Evolutionary conservation across 1,140 invertebrate genomes (phyloP).

Genomic region (Drosophila obscura): DNA sequence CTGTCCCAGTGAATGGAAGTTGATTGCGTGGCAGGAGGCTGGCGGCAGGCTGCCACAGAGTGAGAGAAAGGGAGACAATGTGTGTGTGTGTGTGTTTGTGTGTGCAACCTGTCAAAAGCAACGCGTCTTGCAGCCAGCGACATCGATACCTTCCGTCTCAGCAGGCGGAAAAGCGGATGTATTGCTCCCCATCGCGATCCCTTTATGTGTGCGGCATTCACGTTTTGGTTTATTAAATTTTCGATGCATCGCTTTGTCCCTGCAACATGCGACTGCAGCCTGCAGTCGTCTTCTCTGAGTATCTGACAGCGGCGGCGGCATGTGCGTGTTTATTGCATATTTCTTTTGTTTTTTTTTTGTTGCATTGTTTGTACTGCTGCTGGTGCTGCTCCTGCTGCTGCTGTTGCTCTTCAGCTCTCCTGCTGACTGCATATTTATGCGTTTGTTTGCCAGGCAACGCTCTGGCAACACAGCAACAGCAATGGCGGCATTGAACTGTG

Average conservation of each 20-base stretch:
- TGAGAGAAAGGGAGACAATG: background rate
- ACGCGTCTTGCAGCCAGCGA: conserved; percentile 47
- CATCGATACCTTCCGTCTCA: conserved; percentile 64
- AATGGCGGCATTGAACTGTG: conserved; percentile 65
- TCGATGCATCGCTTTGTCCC: conserved; percentile 55
- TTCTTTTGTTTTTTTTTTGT: conserved; percentile 53
- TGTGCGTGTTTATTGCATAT: conserved; percentile 79
- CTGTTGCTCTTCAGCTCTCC: too few species aligned
- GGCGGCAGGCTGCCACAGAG: too few species aligned
- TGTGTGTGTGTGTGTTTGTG: conserved; percentile 2
- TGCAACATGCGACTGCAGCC: conserved; percentile 2
- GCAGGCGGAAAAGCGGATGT: background rate
- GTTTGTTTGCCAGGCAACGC: conserved; percentile 68
- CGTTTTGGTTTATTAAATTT: conserved; percentile 82
- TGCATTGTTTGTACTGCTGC: conserved; percentile 30
- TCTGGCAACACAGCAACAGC: conserved; percentile 36
- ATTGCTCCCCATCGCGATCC: too few species aligned
- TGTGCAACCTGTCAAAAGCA: conserved; percentile 37
- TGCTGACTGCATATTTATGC: conserved; percentile 71
- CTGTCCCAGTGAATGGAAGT: background rate
- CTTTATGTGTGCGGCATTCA: conserved; percentile 54
- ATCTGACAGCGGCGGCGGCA: conserved; percentile 20
- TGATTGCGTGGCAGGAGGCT: background rate
- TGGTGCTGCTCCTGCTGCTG: conserved; percentile 16
- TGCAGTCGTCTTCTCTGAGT: conserved; percentile 10